These are phyloP conservation scores for Glaucopsyche alexis DNA, from an alignment of 2,888 invertebrate genomes.

Conservation along the genomic window DNA sequence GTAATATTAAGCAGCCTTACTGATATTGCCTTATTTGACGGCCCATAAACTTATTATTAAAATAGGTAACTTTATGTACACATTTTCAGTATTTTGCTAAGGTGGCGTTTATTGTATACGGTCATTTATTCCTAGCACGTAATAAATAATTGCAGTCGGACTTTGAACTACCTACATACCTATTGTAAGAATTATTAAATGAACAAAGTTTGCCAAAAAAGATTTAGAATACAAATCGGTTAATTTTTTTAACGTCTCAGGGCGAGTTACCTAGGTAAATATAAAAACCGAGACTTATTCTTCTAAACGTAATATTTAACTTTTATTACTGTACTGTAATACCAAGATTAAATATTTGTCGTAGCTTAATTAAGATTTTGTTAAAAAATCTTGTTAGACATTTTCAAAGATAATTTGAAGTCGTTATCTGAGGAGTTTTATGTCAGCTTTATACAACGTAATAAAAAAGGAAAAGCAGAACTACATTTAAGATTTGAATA, in stretches of 20 bases:
- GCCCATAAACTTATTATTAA: slow-evolving; percentile 43
- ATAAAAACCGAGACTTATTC: not conserved
- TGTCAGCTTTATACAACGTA: slow-evolving; percentile 8
- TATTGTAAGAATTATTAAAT: not conserved
- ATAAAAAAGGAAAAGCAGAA: not conserved
- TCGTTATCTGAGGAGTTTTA: not conserved
- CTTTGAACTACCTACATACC: not conserved
- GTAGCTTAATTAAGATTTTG: slow-evolving; percentile 19
- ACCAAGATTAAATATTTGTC: slow-evolving; percentile 25
- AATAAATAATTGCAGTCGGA: not conserved
- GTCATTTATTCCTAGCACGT: not conserved
- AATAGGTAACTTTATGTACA: slow-evolving; percentile 38
- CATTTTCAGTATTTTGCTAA: slow-evolving; percentile 40
- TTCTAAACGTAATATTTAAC: slow-evolving; percentile 21
- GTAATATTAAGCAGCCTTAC: slow-evolving; percentile 34
- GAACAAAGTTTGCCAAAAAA: not conserved
- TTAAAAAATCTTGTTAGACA: slow-evolving; percentile 11
- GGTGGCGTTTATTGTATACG: slow-evolving; percentile 26
- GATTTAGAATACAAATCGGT: not conserved
- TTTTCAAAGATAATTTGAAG: slow-evolving; percentile 18
- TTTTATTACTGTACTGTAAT: slow-evolving; percentile 21
- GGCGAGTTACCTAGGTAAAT: not conserved
- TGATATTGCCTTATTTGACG: slow-evolving; percentile 43
- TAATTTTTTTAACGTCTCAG: not conserved
- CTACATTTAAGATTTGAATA: slow-evolving; percentile 12